These are phyloP conservation scores for Alces alces DNA, from an alignment of 2,113 vertebrate species.

Conservation along the genomic window DNA sequence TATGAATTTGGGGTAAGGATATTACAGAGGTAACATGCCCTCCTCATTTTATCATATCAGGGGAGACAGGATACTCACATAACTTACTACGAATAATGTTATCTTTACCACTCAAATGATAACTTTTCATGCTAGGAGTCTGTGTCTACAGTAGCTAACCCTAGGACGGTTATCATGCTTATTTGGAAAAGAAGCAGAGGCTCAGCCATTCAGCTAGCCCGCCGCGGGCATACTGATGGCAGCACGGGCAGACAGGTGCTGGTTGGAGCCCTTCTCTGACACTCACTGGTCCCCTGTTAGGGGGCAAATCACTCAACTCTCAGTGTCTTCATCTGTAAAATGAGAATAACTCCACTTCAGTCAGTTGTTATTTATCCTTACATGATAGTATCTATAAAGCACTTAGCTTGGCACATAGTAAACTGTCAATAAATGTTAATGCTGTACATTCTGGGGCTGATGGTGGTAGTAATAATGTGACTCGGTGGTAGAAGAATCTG, in stretches of 20 bases:
- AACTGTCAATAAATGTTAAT: not conserved
- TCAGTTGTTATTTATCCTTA: not conserved
- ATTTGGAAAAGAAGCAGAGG: constrained; percentile 12
- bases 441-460: not conserved
- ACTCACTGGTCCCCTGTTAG: not conserved
- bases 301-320: not conserved
- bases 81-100: not conserved
- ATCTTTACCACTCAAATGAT: not conserved
- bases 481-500: not conserved
- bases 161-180: not conserved
- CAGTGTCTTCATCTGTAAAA: constrained; percentile 31
- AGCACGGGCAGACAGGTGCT: not conserved
- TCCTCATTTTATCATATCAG: not conserved
- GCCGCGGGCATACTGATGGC: not conserved
- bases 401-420: not conserved
- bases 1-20: not conserved
- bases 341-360: not conserved
- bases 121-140: not conserved
- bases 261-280: not conserved
- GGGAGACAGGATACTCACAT: not conserved
- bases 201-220: not conserved
- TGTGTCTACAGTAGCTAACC: not conserved
- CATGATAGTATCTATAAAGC: not conserved
- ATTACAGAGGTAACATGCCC: not conserved
- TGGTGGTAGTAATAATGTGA: not conserved